Base-by-base conservation (phyloP, 2,888 invertebrate species). In the Macaria liturata region DNA sequence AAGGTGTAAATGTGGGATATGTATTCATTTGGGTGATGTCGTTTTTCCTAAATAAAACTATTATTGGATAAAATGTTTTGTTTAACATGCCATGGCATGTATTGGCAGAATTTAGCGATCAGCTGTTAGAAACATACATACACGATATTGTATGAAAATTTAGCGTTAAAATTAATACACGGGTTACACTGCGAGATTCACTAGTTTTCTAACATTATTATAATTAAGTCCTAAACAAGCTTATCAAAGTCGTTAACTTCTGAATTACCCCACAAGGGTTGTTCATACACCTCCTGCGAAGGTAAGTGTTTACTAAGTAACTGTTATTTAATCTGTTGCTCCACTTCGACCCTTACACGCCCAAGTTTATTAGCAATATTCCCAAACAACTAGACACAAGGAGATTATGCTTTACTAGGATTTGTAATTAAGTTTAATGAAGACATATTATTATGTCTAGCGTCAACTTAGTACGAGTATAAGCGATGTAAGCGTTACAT, bases 71-170 rank as follows among this genome's bases (percentile, higher is more conserved):
- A 46, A 5, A 58, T 58, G 60, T 62, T 61, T 46, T 54, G 59
- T 62, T 62, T 62, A 57, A 60, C 61, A 53, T 66, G 58, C 59
- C 32, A 49, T 59, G 62, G 57, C 64, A 53, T 61, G 57, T 52
- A 49, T 55, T 37, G 34, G 1, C 49, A 47, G 59, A 64, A 62
- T 42, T 57, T 49, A 45, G 49, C 40, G 30, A 48, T 48, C 57
- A 34, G 40, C 32, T 31, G 31, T 37, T 6, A 37, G 7, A 6
- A 2, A 37, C 20, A 20, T n/a, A n/a, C n/a, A n/a, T n/a, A n/a
- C 2, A 20, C 20, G 20, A 20, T 20, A 20, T 20, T 37, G 1
- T 6, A 37, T 7, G 4, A 37, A 37, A 4, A 37, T 37, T 1
- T 6, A 7, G 34, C 3, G 3, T 3, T 37, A 37, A 37, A 37